These are phyloP conservation scores for Vanacampus margaritifer DNA, from an alignment of 2,113 vertebrate genomes.

Conservation along the genomic window DNA sequence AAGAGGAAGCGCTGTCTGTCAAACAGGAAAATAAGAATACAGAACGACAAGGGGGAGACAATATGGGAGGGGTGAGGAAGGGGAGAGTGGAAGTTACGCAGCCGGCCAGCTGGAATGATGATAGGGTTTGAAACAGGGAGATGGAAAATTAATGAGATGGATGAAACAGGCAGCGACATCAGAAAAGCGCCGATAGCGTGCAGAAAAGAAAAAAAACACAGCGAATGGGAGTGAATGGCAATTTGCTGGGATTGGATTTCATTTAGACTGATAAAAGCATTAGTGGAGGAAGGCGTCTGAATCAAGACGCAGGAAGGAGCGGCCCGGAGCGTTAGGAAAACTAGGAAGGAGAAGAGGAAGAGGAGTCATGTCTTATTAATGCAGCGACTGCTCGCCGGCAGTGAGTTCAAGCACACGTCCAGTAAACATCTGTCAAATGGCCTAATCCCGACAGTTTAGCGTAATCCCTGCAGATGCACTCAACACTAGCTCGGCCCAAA, in stretches of 20 bases:
- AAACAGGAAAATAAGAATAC: constrained; percentile 1
- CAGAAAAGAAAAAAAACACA: constrained; percentile 1
- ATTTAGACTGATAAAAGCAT: constrained; percentile 56
- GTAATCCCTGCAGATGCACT: constrained; percentile 58
- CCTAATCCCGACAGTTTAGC: constrained; percentile 74
- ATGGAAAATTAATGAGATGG: constrained; percentile 56
- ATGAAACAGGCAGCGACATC: constrained; percentile 38
- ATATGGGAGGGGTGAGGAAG: constrained; percentile 27
- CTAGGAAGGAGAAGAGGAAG: constrained; percentile 30
- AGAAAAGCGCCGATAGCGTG: constrained; percentile 20
- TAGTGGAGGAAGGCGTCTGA: constrained; percentile 49
- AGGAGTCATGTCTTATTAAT: constrained; percentile 67
- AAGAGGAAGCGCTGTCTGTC: neutral
- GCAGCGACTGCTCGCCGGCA: constrained; percentile 55
- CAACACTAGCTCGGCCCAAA: constrained; percentile 36
- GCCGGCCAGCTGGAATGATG: constrained; percentile 41
- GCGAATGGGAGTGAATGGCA: constrained; percentile 17
- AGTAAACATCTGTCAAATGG: constrained; percentile 73
- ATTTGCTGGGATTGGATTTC: constrained; percentile 44
- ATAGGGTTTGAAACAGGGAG: constrained; percentile 45
- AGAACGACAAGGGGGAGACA: constrained; percentile 12
- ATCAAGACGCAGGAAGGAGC: constrained; percentile 22
- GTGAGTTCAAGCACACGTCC: constrained; percentile 62
- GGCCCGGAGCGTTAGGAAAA: constrained; percentile 16
- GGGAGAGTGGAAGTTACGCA: constrained; percentile 24